phyloP scores from a whole-genome alignment of 37 sponge, comb jelly and placozoan species.

The Geodia barretti region DNA sequence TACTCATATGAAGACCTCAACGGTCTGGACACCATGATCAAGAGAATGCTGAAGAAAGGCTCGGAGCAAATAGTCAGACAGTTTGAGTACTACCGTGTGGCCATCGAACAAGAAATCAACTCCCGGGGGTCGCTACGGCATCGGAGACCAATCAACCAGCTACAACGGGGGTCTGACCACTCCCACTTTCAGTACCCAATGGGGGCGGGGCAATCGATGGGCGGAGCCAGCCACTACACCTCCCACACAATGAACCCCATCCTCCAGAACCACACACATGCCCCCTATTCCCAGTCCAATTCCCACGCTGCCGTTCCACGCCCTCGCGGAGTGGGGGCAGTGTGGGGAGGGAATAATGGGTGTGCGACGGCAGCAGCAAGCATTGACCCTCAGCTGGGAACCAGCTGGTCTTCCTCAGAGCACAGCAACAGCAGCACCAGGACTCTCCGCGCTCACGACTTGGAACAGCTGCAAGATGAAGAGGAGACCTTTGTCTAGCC shows the following conservation, averaged over 20 bases:
- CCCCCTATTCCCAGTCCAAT: no score
- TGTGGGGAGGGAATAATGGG: no score
- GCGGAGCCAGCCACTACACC: not conserved
- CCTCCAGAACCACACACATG: not conserved
- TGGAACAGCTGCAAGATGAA: not conserved
- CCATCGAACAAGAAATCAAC: constrained; percentile 65
- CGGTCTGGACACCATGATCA: constrained; percentile 76
- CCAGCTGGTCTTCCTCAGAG: not conserved
- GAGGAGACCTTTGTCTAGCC: not conserved
- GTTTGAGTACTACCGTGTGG: constrained; percentile 77
- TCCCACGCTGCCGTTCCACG: not conserved
- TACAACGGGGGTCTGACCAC: not conserved
- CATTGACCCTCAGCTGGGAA: not conserved
- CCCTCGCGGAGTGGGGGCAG: not conserved
- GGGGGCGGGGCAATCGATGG: not conserved
- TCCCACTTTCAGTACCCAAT: not conserved
- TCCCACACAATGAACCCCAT: not conserved
- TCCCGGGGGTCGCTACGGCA: not conserved
- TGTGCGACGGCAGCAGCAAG: no score
- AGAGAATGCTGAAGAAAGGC: constrained; percentile 84
- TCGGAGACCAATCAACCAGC: not conserved
- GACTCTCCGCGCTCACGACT: not conserved
- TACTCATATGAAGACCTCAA: constrained; percentile 75
- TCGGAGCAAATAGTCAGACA: constrained; percentile 76
- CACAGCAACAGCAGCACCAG: not conserved